Conservation (phyloP, 2,888 invertebrate genomes). For the Synergus gifuensis region DNA sequence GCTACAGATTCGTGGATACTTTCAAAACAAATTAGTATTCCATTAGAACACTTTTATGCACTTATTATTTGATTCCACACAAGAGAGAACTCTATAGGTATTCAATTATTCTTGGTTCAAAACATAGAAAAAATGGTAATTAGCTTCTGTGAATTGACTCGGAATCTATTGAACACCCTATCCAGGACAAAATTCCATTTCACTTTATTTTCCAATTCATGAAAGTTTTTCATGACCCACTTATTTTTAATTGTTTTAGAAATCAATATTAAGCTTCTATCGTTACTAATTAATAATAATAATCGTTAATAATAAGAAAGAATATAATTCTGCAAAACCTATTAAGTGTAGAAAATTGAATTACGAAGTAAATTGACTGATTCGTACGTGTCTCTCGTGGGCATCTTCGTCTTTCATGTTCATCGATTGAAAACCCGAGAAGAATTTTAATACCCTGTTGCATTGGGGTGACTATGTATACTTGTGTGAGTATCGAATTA, state of each 20-base stretch:
- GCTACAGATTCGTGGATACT: not conserved
- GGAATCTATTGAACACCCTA: not conserved
- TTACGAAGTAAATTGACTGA: not conserved
- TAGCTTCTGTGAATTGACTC: not conserved
- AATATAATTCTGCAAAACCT: not conserved
- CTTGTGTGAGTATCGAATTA: not conserved
- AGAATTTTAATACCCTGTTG: conserved; percentile 13
- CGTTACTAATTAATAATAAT: not conserved
- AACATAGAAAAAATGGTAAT: not conserved
- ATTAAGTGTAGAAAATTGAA: not conserved
- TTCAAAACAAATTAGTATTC: not conserved
- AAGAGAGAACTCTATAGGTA: too few species aligned
- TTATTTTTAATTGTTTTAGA: not conserved
- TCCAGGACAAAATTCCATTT: not conserved
- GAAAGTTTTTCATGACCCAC: not conserved
- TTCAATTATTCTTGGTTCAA: too few species aligned
- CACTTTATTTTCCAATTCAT: not conserved
- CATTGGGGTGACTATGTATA: not conserved
- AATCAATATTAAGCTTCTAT: not conserved
- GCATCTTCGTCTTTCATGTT: not conserved
- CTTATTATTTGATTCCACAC: too few species aligned
- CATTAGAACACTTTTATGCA: not conserved
- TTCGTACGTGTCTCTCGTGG: not conserved
- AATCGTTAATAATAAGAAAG: not conserved
- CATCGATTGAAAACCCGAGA: not conserved